Conservation (phyloP, 2,113 vertebrate genomes). For the Halcyon senegalensis region DNA sequence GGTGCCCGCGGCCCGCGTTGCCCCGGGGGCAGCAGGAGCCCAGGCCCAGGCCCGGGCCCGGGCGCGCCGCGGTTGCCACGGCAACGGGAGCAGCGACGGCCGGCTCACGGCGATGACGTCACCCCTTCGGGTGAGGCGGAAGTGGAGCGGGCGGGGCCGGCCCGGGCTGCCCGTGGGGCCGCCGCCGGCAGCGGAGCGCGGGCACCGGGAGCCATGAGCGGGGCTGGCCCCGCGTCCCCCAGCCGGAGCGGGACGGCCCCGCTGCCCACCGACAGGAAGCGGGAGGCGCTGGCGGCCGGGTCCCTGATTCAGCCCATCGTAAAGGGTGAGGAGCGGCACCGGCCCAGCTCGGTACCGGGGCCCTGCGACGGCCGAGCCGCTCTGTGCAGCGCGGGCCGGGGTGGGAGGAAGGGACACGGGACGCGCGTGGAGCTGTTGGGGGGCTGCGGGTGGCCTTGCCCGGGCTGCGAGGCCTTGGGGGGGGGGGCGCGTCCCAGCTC, state of each 20-base stretch:
- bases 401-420: background rate
- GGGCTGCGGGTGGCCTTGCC: background rate
- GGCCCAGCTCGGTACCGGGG: background rate
- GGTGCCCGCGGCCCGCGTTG: background rate
- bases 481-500: too few relatives aligned
- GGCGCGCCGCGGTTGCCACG: background rate
- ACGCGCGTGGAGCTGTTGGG: background rate
- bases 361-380: background rate
- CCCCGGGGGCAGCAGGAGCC: background rate
- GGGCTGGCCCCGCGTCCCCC: background rate
- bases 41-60: background rate
- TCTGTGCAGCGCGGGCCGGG: too few relatives aligned
- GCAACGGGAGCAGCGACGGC: background rate
- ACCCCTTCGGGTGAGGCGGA: background rate
- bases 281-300: constrained; percentile 29
- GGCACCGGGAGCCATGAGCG: background rate
- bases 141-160: background rate
- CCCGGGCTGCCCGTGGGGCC: background rate
- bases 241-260: background rate
- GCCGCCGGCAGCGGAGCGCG: background rate
- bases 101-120: background rate
- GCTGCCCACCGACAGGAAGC: constrained; percentile 2
- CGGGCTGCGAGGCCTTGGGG: background rate
- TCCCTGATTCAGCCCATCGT: constrained; percentile 73
- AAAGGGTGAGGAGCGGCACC: constrained; percentile 66